phyloP scores from a whole-genome alignment of 2,113 vertebrate genomes.

The Psammodynastes pulverulentus region DNA sequence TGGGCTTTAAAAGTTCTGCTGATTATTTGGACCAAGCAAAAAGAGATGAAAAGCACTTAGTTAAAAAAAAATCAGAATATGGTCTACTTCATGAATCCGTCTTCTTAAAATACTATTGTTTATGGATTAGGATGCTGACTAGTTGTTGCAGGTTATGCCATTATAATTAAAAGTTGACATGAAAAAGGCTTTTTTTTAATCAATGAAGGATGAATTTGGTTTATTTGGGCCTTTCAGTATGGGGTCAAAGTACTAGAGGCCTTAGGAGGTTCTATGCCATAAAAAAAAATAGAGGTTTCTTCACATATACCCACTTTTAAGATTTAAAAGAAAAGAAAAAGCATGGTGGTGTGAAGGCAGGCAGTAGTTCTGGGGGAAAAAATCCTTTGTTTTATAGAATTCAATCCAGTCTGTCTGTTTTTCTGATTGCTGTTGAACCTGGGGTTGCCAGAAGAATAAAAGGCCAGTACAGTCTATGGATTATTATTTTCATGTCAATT shows the following conservation, averaged over 20 bases:
- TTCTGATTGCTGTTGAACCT: slow-evolving; percentile 24
- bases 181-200: not conserved
- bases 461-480: not conserved
- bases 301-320: not conserved
- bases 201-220: not conserved
- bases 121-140: not conserved
- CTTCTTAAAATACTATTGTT: not conserved
- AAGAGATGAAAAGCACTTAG: not conserved
- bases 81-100: not conserved
- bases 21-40: not conserved
- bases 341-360: not conserved
- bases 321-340: not conserved
- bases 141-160: not conserved
- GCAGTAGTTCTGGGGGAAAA: not conserved
- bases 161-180: not conserved
- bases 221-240: not conserved
- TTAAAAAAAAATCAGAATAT: not conserved
- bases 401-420: not conserved
- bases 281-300: not conserved
- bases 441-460: slow-evolving; percentile 2
- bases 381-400: not conserved
- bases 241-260: not conserved
- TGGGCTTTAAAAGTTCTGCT: not conserved
- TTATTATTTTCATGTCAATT: slow-evolving; percentile 25
- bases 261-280: not conserved